A percentile compares a stretch with the other conserved stretches of the same genome.
Evolutionary conservation across 2,797 vertebrate genomes (phyloP).

Genomic region (Fratercula arctica): DNA sequence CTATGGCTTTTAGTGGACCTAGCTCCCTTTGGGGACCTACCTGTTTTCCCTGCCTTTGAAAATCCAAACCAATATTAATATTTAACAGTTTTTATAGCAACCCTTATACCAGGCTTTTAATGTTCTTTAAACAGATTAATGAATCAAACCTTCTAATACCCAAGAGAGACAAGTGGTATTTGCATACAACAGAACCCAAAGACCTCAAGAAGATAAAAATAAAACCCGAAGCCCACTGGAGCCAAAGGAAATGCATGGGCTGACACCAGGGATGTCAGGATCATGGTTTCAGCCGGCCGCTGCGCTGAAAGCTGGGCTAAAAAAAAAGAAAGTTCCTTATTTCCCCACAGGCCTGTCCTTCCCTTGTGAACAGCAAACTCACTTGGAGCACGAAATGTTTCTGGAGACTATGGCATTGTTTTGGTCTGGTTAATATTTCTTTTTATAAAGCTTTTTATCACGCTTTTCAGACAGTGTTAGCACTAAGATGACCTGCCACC

Average conservation of each 20-base stretch:
- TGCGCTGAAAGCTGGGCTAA: not conserved
- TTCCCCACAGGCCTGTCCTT: not conserved
- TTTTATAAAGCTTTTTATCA: not conserved
- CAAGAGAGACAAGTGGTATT: not conserved
- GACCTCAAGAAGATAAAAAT: not conserved
- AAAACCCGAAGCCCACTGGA: not conserved
- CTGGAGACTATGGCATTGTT: not conserved
- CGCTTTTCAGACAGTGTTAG: not conserved
- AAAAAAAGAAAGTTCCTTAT: not conserved
- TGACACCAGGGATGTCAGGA: not conserved
- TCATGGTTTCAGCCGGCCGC: not conserved
- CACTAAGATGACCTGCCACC: not conserved
- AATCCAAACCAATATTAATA: not conserved
- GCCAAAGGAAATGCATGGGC: not conserved
- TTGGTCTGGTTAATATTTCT: conserved; percentile 14
- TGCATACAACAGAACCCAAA: not conserved
- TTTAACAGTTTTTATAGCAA: not conserved
- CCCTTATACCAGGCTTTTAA: not conserved
- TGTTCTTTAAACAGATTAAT: not conserved
- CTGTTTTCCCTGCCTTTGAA: not conserved
- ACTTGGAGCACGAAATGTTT: not conserved
- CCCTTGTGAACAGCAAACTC: not conserved
- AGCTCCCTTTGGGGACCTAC: not conserved
- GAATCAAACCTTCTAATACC: not conserved
- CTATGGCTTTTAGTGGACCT: not conserved